phyloP scores from a whole-genome alignment of 2,797 vertebrate genomes.

The Gila robusta region DNA sequence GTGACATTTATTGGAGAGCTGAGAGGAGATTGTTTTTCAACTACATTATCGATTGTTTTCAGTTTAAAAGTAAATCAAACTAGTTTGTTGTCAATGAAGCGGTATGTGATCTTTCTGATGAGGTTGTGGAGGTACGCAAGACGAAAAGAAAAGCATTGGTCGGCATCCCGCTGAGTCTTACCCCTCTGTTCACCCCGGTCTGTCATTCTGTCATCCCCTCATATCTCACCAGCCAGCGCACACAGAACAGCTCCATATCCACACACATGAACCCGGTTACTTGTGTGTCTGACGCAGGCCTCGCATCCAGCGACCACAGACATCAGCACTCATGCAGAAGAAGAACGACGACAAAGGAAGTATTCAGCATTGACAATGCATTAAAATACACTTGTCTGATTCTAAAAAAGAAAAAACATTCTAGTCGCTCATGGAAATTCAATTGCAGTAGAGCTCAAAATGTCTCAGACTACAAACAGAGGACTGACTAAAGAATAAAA shows the following conservation, averaged over 20 bases:
- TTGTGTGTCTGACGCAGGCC: not conserved
- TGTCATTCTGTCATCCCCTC: constrained; percentile 49
- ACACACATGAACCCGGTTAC: constrained; percentile 55
- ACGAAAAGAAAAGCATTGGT: constrained; percentile 7
- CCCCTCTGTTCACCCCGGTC: constrained; percentile 25
- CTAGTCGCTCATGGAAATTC: not conserved
- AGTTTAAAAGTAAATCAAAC: constrained; percentile 8
- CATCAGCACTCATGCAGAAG: not conserved
- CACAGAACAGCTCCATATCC: constrained; percentile 33
- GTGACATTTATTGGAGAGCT: not conserved
- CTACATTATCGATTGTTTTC: not conserved
- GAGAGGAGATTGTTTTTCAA: not conserved
- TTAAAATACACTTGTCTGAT: not conserved
- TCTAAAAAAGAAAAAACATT: not conserved
- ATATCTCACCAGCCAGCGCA: constrained; percentile 46
- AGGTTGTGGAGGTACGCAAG: not conserved
- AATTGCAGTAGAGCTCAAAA: not conserved
- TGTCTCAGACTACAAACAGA: not conserved
- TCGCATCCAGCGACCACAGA: not conserved
- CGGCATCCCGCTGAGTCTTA: constrained; percentile 34
- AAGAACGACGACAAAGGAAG: not conserved
- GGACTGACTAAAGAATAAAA: not conserved
- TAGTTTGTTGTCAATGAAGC: constrained; percentile 19
- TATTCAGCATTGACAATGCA: not conserved
- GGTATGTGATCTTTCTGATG: constrained; percentile 2